Conservation (phyloP, 2,888 invertebrate species). For the Melieria crassipennis region DNA sequence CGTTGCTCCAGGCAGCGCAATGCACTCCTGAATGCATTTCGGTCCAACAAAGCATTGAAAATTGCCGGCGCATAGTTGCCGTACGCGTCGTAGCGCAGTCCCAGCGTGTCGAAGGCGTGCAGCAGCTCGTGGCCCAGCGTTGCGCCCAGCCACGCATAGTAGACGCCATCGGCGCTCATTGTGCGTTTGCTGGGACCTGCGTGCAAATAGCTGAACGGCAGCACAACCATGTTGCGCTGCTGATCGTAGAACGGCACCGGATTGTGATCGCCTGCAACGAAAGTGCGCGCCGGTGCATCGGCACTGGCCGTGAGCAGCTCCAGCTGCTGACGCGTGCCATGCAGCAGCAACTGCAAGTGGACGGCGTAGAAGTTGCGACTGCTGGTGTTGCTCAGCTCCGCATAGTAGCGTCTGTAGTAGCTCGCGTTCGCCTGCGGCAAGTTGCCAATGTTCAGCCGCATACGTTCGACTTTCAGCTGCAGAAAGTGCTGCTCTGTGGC, state of each 20-base stretch:
- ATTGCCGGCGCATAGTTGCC: slow-evolving; percentile 33
- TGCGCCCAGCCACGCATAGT: slow-evolving; percentile 45
- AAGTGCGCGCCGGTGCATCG: slow-evolving; percentile 26
- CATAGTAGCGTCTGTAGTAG: slow-evolving; percentile 37
- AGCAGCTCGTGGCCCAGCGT: slow-evolving; percentile 49
- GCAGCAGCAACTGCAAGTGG: background rate
- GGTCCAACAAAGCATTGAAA: slow-evolving; percentile 31
- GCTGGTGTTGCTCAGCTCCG: background rate
- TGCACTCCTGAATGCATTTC: slow-evolving; percentile 20
- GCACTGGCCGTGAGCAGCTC: background rate
- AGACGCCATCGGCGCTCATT: slow-evolving; percentile 39
- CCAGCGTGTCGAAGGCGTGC: slow-evolving; percentile 47
- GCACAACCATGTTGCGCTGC: slow-evolving; percentile 42
- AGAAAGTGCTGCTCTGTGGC: slow-evolving; percentile 37
- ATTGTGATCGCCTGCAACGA: slow-evolving; percentile 21
- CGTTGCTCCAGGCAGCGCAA: slow-evolving; percentile 37
- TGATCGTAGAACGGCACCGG: slow-evolving; percentile 46
- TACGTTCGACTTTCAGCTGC: slow-evolving; percentile 36
- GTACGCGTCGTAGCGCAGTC: slow-evolving; percentile 45
- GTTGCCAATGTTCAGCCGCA: slow-evolving; percentile 44
- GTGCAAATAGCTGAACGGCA: slow-evolving; percentile 44
- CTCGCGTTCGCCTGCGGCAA: slow-evolving; percentile 26
- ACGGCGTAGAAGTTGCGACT: background rate
- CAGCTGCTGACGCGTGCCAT: slow-evolving; percentile 16
- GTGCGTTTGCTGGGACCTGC: slow-evolving; percentile 39